Conservation (phyloP, 2,888 invertebrate species). For the Kryphioiulus occultus region DNA sequence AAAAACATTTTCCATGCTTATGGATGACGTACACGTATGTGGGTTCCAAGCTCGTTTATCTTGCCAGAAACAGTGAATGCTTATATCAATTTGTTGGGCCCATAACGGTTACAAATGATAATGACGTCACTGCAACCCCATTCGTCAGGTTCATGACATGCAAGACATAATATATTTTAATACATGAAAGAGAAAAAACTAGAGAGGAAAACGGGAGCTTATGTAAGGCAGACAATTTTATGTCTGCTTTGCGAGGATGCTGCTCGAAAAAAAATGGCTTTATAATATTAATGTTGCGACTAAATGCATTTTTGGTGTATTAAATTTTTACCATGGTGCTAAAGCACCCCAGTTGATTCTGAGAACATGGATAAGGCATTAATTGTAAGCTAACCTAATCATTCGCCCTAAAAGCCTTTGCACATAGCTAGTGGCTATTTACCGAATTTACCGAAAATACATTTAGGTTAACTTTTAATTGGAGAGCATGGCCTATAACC, state of each 20-base stretch:
- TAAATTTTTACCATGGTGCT: neutral
- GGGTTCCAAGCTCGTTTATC: too few relatives aligned
- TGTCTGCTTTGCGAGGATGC: neutral
- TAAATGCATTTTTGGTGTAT: slow-evolving; percentile 15
- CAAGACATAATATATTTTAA: neutral
- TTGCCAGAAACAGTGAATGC: neutral
- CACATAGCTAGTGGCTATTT: neutral
- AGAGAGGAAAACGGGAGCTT: neutral
- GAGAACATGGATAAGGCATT: slow-evolving; percentile 9
- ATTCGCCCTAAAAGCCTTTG: neutral
- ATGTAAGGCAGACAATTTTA: neutral
- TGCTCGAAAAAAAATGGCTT: neutral
- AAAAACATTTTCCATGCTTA: too few relatives aligned
- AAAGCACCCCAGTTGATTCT: neutral
- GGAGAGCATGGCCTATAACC: too few relatives aligned
- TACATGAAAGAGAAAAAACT: neutral
- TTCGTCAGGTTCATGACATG: neutral
- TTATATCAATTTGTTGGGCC: neutral
- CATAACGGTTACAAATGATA: neutral
- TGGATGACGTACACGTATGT: too few relatives aligned
- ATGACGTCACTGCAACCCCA: neutral
- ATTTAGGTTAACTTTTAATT: neutral
- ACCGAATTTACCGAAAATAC: too few relatives aligned
- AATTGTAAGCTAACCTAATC: neutral
- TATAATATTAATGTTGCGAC: neutral